These are phyloP conservation scores for Euura saliciscinereae DNA, from an alignment of 1,140 invertebrate genomes.

Conservation along the genomic window DNA sequence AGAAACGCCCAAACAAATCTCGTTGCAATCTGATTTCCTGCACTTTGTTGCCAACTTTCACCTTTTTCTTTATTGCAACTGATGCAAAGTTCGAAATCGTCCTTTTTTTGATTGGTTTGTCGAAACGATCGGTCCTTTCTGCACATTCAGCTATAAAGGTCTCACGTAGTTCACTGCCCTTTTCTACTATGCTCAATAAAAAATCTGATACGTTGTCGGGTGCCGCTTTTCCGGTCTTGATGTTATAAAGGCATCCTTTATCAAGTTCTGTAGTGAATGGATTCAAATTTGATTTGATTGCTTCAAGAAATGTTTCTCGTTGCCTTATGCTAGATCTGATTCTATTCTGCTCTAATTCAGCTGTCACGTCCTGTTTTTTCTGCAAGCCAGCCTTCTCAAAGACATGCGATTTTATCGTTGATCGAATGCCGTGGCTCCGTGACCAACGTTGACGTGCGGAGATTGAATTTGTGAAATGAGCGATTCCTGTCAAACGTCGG, in stretches of 20 bases:
- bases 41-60: slow-evolving; percentile 31
- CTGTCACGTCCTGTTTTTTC: slow-evolving; percentile 18
- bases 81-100: slow-evolving; percentile 30
- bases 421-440: slow-evolving; percentile 20
- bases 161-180: slow-evolving; percentile 24
- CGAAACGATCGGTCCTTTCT: slow-evolving; percentile 27
- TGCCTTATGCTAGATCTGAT: slow-evolving; percentile 17
- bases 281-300: slow-evolving; percentile 16
- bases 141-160: slow-evolving; percentile 30
- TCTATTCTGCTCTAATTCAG: slow-evolving; percentile 16
- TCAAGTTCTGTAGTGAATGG: slow-evolving; percentile 17
- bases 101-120: slow-evolving; percentile 29
- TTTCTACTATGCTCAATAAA: slow-evolving; percentile 27
- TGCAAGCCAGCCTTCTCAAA: slow-evolving; percentile 14
- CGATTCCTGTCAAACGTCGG: slow-evolving; percentile 23
- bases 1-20: slow-evolving; percentile 39
- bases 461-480: slow-evolving; percentile 28
- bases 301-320: slow-evolving; percentile 19
- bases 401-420: slow-evolving; percentile 27
- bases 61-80: slow-evolving; percentile 21
- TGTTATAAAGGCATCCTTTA: slow-evolving; percentile 17
- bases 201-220: slow-evolving; percentile 15
- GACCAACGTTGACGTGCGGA: slow-evolving; percentile 30
- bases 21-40: slow-evolving; percentile 38
- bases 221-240: slow-evolving; percentile 19